Percentiles rank a stretch among this genome's conserved stretches.
Conservation (phyloP, 2,113 vertebrate species). For the Cettia cetti region DNA sequence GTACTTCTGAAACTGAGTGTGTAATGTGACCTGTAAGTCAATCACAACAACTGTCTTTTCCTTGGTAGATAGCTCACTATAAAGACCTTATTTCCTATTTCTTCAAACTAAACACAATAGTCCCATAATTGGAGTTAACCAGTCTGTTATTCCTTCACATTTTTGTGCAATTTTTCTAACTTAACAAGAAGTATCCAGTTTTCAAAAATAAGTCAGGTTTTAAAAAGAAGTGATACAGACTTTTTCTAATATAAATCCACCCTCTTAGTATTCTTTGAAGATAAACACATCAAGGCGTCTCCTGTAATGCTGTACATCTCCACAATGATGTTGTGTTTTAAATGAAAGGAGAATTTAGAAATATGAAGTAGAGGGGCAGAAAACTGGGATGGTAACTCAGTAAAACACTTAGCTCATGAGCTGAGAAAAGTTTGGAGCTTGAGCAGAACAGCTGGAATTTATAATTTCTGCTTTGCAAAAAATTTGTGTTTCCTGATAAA, state of each 20-base stretch:
- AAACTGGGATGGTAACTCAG: not conserved
- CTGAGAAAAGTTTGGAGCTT: not conserved
- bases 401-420: not conserved
- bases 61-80: not conserved
- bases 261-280: not conserved
- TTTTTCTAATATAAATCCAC: not conserved
- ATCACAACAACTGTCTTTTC: not conserved
- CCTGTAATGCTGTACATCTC: not conserved
- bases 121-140: not conserved
- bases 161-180: not conserved
- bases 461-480: not conserved
- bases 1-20: not conserved
- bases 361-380: not conserved
- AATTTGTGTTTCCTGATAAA: not conserved
- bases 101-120: not conserved
- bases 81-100: not conserved
- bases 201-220: not conserved
- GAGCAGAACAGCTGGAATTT: not conserved
- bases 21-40: not conserved
- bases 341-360: not conserved
- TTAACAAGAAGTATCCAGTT: not conserved
- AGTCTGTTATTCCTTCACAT: not conserved
- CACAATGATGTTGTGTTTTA: not conserved
- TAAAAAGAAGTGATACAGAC: fast-evolving
- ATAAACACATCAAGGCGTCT: not conserved